Base-by-base conservation (phyloP, 1,140 invertebrate species). In the Drosophila cardini region DNA sequence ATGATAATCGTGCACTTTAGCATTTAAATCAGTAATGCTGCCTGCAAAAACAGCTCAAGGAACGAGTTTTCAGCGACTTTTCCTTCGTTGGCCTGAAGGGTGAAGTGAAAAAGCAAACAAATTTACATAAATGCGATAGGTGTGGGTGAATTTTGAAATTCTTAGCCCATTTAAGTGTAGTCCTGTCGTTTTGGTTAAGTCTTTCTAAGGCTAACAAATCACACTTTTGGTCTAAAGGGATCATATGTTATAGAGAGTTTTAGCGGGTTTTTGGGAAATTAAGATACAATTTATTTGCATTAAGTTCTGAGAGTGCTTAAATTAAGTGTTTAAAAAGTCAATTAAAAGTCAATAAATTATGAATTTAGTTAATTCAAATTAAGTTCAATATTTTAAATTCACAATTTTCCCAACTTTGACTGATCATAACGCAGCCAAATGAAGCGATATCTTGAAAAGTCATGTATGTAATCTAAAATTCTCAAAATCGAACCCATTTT, bases 1-100 rank as follows among this genome's bases (percentile, higher is more conserved):
- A 87, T 87, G 83, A 87, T 87, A 87, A 87, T 87, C 83, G 79
- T 77, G 81, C 76, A 83, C 83, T 87, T 87, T 87, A 87, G 84
- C 83, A 87, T 87, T 89, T 87, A 87, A 87, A 87, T 89, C 83
- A 87, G 76, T 45, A 61, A 72, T 53, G 45, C 58, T 13, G 46
- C 4, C 45, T 50, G 40, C n/a, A n/a, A 32, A 26, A n/a, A 32
- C 5, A 8, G 18, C 30, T 18, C 30, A 50, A 11, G 68, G 34
- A 34, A 15, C 32, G 21, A 26, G 21, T 13, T 38, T 32, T 55
- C 32, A 32, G 30, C 40, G 26, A 7, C 16, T 46, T 16, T 16
- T 21, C 45, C 21, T 26, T 10, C 11, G 13, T 21, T 4, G 18
- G 8, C 26, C n/a, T 11, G 42, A 18, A 16, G 45, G 46, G 42